Base-by-base conservation (phyloP, 2,113 vertebrate species). In the Myiozetetes cayanensis region DNA sequence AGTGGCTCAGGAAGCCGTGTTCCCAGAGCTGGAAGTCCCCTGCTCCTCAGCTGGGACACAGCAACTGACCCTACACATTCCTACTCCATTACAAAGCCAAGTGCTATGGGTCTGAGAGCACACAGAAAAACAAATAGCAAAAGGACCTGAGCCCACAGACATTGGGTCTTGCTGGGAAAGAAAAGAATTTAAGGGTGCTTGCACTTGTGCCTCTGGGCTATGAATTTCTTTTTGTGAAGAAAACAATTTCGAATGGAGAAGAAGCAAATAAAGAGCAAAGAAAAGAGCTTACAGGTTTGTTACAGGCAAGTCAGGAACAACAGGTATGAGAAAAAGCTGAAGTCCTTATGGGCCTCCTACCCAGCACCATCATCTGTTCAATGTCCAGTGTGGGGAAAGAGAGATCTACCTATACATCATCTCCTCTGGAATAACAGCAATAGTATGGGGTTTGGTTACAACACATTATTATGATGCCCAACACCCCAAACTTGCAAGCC, bases 11-110 rank as follows among this genome's bases (percentile, higher is more conserved):
- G 63, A 76, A 85, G 47, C 39, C 80, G 2, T 14, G 50, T 59
- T 86, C 83, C 93, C 89, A 90, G 68, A 59, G 61, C 89, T 95
- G 92, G 83, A 93, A 96, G 92, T 97, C 75, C 88, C 83, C 75
- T 10, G 63, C 50, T 76, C 71, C 90, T 93, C 90, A 89, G 76
- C 76, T 86, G 86, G 72, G 68, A 81, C 1, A 0, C 52, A 74
- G 63, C 9, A 43, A 83, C 63, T 66, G 88, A 96, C 79, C 76
- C 86, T 55, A 67, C 63, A 27, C 76, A 67, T 84, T 92, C 93
- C 47, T 87, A 35, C 33, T 55, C 79, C 27, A 6, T 89, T 72
- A 86, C 76, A 63, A 55, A 88, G 50, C 35, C 30, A 18, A 71
- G 65, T 44, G 53, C 68, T 25, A 2, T 4, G 16, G 75, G 68